Percentiles rank a stretch among this genome's conserved stretches.
Evolutionary conservation across 2,797 vertebrate species (phyloP).

Genomic region (Labeo calbasu): DNA sequence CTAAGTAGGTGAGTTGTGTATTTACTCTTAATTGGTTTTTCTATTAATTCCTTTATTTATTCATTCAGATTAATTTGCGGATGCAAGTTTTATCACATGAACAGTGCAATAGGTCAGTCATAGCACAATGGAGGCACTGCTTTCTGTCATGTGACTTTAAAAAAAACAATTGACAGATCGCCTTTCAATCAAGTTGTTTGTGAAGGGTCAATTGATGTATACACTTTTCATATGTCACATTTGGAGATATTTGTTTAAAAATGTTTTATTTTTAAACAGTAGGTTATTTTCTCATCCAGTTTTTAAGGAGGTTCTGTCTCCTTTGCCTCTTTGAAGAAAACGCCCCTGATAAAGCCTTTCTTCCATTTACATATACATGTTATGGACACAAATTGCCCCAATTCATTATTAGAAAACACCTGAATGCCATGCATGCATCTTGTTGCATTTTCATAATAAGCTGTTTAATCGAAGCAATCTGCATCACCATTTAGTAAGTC

Average conservation of each 20-base stretch:
- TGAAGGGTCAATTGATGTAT: not conserved
- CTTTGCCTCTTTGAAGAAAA: not conserved
- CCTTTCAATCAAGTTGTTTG: too few species aligned
- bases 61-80: not conserved
- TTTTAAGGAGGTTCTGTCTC: not conserved
- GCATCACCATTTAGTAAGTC: not conserved
- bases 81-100: not conserved
- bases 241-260: not conserved
- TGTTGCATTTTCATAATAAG: not conserved
- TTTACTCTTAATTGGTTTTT: not conserved
- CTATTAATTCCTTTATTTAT: not conserved
- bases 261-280: not conserved
- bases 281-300: not conserved
- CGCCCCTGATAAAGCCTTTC: not conserved
- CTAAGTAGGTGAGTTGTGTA: not conserved
- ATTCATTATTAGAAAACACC: slow-evolving; percentile 5
- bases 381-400: not conserved
- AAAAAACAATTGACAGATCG: not conserved
- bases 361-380: not conserved
- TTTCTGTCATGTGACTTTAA: not conserved
- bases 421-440: not conserved
- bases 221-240: too few species aligned
- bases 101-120: not conserved
- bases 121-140: not conserved
- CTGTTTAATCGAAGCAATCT: slow-evolving; percentile 14